These are phyloP conservation scores for Oreocharis arfaki DNA, from an alignment of 2,113 vertebrate genomes.

Conservation along the genomic window DNA sequence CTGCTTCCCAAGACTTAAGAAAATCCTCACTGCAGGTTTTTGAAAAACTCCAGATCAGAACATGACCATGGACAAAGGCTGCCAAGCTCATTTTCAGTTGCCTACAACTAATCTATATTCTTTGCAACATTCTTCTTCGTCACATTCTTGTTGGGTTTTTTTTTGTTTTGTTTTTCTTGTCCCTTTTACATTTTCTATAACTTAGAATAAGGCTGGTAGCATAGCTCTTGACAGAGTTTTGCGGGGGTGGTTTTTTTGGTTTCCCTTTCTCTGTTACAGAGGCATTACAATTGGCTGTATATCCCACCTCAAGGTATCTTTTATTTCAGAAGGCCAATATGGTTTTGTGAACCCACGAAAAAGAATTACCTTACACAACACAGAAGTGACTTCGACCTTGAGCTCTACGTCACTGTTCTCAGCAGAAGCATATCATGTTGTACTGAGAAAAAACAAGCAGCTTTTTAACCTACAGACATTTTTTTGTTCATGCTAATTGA, in stretches of 20 bases:
- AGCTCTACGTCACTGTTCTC: not conserved
- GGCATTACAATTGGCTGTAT: not conserved
- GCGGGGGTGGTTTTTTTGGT: not conserved
- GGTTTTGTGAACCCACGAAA: not conserved
- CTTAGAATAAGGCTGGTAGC: not conserved
- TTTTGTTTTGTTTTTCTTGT: fast-evolving
- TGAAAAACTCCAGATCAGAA: not conserved
- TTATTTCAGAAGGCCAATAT: not conserved
- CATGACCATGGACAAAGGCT: not conserved
- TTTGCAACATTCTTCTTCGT: not conserved
- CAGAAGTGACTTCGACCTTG: not conserved
- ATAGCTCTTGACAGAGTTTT: not conserved
- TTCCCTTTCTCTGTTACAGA: not conserved
- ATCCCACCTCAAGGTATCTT: not conserved
- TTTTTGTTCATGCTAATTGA: not conserved
- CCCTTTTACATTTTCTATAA: not conserved
- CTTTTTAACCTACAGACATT: not conserved
- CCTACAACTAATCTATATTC: not conserved
- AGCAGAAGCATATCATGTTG: not conserved
- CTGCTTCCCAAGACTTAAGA: not conserved
- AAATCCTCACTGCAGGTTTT: not conserved
- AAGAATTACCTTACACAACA: not conserved
- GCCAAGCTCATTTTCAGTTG: not conserved
- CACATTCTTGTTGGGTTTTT: not conserved
- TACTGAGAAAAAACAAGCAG: not conserved